Evolutionary conservation across 2,888 invertebrate genomes (phyloP).

Genomic region (Cheilosia vulpina): DNA sequence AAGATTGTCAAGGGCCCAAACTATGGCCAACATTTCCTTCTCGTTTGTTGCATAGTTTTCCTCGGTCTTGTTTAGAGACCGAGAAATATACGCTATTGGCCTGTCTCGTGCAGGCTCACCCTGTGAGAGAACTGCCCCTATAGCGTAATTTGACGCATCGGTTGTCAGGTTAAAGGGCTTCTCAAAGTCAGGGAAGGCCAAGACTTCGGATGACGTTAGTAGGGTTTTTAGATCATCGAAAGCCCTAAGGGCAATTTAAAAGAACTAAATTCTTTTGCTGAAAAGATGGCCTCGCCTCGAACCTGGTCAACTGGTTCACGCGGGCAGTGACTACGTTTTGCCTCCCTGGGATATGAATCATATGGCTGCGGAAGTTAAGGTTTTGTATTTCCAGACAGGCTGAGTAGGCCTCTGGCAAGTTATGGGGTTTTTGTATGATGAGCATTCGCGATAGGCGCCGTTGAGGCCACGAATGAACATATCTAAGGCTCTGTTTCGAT

Average conservation of each 20-base stretch:
- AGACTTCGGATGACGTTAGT: conserved; percentile 33
- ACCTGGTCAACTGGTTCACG: background rate
- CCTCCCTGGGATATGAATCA: background rate
- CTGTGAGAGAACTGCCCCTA: conserved; percentile 19
- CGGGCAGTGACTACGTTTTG: background rate
- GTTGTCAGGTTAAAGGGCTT: conserved; percentile 11
- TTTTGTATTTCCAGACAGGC: conserved; percentile 20
- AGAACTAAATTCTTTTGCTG: background rate
- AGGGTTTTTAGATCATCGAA: no score
- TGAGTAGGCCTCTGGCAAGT: conserved; percentile 14
- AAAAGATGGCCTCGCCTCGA: background rate
- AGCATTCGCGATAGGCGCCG: conserved; percentile 25
- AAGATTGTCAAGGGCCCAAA: no score
- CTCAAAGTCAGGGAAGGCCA: no score
- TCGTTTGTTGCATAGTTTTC: no score
- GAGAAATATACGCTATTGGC: background rate
- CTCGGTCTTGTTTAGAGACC: background rate
- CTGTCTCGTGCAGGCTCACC: conserved; percentile 8
- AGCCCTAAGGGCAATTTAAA: no score
- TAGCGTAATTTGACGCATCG: conserved; percentile 19
- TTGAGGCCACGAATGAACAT: conserved; percentile 3
- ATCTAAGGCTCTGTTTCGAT: no score
- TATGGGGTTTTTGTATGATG: conserved; percentile 24
- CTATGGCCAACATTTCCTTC: no score
- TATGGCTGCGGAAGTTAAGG: background rate